Percentiles rank a stretch among this genome's conserved stretches.
Evolutionary conservation across 2,797 vertebrate genomes (phyloP).

Genomic region (Ctenosaura bakeri): DNA sequence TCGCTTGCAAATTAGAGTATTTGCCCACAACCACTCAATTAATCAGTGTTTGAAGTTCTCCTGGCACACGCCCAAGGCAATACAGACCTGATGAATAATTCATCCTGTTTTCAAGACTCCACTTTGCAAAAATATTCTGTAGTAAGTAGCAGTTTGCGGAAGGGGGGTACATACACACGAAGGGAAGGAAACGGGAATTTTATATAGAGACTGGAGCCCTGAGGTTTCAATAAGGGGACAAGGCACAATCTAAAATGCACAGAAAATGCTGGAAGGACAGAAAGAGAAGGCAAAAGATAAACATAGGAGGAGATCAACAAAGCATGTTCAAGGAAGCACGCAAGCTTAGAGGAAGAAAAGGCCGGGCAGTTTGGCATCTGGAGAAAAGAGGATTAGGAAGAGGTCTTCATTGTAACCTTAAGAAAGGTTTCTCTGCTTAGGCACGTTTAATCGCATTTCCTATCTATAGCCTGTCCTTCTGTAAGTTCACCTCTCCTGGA

Average conservation of each 20-base stretch:
- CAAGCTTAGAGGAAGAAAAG: slow-evolving; percentile 21
- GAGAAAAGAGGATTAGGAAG: slow-evolving; percentile 71
- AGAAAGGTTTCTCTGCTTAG: slow-evolving; percentile 54
- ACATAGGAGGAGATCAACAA: neutral
- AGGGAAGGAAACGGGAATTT: neutral
- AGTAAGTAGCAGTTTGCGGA: too few relatives aligned
- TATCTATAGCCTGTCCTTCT: slow-evolving; percentile 62
- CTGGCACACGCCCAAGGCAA: neutral
- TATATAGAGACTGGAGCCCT: too few relatives aligned
- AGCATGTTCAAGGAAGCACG: neutral
- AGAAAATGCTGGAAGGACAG: neutral
- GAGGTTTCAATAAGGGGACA: too few relatives aligned
- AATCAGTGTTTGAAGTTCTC: neutral
- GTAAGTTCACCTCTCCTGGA: neutral
- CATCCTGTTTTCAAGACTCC: neutral
- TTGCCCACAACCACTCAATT: neutral
- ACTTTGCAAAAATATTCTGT: neutral
- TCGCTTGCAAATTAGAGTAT: neutral
- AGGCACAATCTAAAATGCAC: neutral
- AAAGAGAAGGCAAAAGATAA: neutral
- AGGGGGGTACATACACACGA: neutral
- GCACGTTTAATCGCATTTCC: slow-evolving; percentile 37
- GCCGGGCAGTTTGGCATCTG: slow-evolving; percentile 20
- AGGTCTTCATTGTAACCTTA: slow-evolving; percentile 38
- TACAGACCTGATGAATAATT: neutral